phyloP scores from a whole-genome alignment of 2,797 vertebrate genomes.

The Molossus molossus region DNA sequence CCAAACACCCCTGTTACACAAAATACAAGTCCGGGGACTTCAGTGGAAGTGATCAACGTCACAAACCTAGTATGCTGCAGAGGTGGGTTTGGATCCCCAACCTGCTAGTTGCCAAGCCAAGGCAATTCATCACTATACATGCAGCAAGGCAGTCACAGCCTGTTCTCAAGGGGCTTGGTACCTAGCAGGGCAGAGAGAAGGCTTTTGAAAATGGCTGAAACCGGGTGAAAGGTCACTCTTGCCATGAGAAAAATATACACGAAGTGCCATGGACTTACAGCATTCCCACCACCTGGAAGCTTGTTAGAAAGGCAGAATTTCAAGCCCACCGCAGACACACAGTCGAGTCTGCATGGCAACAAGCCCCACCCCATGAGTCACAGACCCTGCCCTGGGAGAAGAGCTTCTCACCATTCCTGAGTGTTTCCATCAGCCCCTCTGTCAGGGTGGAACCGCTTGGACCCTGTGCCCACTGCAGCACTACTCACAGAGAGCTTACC shows the following conservation, averaged over 20 bases:
- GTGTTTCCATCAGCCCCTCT: not conserved
- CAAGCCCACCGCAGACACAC: not conserved
- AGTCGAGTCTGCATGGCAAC: not conserved
- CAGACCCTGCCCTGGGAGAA: not conserved
- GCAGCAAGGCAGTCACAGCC: not conserved
- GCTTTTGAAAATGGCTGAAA: not conserved
- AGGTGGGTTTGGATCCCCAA: slow-evolving; percentile 39
- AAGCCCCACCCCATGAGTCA: not conserved
- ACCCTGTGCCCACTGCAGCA: not conserved
- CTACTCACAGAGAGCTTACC: not conserved
- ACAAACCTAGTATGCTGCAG: slow-evolving; percentile 13
- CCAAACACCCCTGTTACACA: not conserved
- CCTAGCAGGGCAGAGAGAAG: not conserved
- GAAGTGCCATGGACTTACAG: not conserved
- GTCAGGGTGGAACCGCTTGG: not conserved
- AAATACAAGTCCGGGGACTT: not conserved
- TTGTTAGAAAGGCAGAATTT: slow-evolving; percentile 30
- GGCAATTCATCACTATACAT: not conserved
- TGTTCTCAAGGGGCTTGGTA: slow-evolving; percentile 9
- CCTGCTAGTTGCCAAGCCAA: slow-evolving; percentile 2
- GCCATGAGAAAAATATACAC: slow-evolving; percentile 18
- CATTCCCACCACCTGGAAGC: not conserved
- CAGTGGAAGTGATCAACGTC: slow-evolving; percentile 31
- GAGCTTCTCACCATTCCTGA: not conserved
- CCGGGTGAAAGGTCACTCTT: not conserved